phyloP scores from a whole-genome alignment of 1,140 invertebrate genomes.

The Dreissena rostriformis region DNA sequence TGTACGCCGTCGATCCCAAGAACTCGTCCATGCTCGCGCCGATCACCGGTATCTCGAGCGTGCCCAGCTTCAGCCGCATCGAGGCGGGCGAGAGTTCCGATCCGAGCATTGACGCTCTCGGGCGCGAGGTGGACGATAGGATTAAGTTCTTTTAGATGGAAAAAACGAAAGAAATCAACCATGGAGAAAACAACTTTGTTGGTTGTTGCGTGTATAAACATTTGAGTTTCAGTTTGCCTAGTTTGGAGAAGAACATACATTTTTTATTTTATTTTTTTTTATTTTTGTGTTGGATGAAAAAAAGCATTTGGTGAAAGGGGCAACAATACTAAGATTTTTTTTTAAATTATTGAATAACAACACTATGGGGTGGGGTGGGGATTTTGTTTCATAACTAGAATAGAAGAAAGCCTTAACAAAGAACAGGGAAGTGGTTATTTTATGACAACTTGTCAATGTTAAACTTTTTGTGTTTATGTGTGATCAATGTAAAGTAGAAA shows the following conservation, averaged over 20 bases:
- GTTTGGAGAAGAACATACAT: neutral
- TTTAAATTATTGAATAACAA: neutral
- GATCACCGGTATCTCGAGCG: conserved; percentile 66
- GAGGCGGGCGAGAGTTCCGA: conserved; percentile 2
- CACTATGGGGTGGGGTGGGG: no score
- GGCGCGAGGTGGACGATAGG: conserved; percentile 4
- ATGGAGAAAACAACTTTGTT: neutral
- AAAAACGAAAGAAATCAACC: neutral
- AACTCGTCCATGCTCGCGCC: conserved; percentile 64
- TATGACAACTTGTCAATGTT: no score
- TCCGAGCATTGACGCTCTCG: conserved; percentile 17
- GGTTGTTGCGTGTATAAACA: neutral
- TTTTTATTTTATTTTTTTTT: neutral
- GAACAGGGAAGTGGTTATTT: no score
- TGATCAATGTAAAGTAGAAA: no score
- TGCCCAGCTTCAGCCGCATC: conserved; percentile 62
- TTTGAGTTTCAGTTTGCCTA: neutral
- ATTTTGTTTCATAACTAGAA: no score
- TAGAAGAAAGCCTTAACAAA: no score
- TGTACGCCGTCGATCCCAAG: conserved; percentile 25
- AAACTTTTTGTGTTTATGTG: no score
- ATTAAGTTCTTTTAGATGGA: conserved; percentile 50
- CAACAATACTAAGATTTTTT: neutral
- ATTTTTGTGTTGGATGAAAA: neutral
- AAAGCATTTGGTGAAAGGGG: neutral